Conservation (phyloP, 2,113 vertebrate genomes). For the Notarius quadriscutis region DNA sequence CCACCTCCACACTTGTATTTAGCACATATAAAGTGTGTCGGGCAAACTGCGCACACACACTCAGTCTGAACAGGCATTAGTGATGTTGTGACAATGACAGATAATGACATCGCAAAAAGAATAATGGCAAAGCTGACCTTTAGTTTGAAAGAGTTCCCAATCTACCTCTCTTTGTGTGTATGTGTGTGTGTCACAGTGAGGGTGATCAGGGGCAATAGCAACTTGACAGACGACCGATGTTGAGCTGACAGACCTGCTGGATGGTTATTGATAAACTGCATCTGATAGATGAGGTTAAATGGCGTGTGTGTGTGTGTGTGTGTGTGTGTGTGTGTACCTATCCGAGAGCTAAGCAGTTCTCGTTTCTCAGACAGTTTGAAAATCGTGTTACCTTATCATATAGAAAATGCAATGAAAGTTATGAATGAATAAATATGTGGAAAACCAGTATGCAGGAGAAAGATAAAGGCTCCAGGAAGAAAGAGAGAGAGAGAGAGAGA, state of each 20-base stretch:
- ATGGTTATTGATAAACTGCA: constrained; percentile 51
- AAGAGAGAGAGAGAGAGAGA: constrained; percentile 46
- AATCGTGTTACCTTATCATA: constrained; percentile 16
- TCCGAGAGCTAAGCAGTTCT: not conserved
- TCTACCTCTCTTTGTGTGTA: constrained; percentile 40
- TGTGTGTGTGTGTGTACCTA: constrained; percentile 20
- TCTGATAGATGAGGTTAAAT: constrained; percentile 24
- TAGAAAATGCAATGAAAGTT: constrained; percentile 17
- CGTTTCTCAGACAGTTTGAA: constrained; percentile 31
- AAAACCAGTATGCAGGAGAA: not conserved
- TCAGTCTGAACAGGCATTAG: constrained; percentile 4
- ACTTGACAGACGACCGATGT: constrained; percentile 30
- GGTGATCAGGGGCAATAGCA: constrained; percentile 26
- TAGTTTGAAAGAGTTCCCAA: constrained; percentile 11
- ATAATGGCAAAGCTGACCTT: not conserved
- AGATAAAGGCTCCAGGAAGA: not conserved
- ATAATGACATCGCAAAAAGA: not conserved
- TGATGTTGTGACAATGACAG: constrained; percentile 21
- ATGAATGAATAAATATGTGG: constrained; percentile 6
- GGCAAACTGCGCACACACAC: not conserved
- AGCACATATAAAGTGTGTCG: not conserved
- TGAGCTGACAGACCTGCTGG: constrained; percentile 41
- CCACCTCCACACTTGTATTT: constrained; percentile 2
- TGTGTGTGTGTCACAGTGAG: not conserved
- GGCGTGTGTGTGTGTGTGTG: constrained; percentile 23